These are phyloP conservation scores for Drosophila micromelanica DNA, from an alignment of 1,140 invertebrate genomes.

Conservation along the genomic window DNA sequence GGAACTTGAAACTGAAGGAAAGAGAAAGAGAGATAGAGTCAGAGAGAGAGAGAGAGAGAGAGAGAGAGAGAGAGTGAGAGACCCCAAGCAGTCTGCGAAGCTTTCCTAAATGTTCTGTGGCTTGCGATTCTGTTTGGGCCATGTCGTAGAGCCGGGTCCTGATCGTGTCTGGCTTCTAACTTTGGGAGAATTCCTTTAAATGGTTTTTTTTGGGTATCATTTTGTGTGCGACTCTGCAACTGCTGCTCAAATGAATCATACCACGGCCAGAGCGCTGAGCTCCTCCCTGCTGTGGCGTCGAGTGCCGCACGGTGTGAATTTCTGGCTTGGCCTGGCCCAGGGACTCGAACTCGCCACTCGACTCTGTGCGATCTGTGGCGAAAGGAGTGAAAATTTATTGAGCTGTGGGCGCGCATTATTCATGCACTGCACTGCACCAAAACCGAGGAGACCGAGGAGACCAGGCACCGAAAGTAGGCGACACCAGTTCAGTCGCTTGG, in stretches of 20 bases:
- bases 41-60: constrained; percentile 37
- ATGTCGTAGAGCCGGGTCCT: constrained; percentile 35
- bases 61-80: constrained; percentile 29
- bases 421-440: constrained; percentile 64
- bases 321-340: constrained; percentile 35
- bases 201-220: constrained; percentile 71
- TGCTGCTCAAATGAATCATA: constrained; percentile 76
- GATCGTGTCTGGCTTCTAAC: constrained; percentile 76
- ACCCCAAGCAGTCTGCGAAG: constrained; percentile 83
- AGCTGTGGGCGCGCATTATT: constrained; percentile 84
- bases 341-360: constrained; percentile 29
- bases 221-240: constrained; percentile 43
- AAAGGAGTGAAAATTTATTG: constrained; percentile 84
- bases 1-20: not conserved
- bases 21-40: too few species aligned
- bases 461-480: constrained; percentile 69
- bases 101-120: constrained; percentile 33
- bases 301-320: constrained; percentile 72
- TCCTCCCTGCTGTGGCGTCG: constrained; percentile 81
- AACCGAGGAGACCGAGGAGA: constrained; percentile 11
- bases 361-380: constrained; percentile 61
- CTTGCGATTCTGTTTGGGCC: constrained; percentile 37
- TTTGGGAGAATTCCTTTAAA: constrained; percentile 79
- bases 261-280: constrained; percentile 38
- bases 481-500: constrained; percentile 64